Percentiles rank a stretch among this genome's conserved stretches.
phyloP scores from a whole-genome alignment of 2,797 vertebrate species.

The Emys orbicularis region DNA sequence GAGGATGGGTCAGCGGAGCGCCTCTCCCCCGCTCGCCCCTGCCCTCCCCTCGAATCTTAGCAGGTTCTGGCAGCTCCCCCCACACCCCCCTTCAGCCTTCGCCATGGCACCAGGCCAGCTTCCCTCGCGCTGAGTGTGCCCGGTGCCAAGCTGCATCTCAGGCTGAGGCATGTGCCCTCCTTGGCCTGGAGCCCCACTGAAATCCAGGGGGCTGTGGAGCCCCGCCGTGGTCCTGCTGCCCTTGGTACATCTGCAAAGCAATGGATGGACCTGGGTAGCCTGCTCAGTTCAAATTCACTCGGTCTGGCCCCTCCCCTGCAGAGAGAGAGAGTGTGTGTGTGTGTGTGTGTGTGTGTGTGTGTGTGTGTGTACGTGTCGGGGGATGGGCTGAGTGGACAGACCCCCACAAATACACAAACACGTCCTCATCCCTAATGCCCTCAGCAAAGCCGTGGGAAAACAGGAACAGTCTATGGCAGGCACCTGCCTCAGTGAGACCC shows the following conservation, averaged over 20 bases:
- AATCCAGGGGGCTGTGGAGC: neutral
- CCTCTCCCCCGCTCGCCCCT: too few species aligned
- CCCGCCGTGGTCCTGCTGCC: neutral
- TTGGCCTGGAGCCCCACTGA: neutral
- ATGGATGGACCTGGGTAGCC: neutral
- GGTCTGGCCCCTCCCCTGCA: neutral
- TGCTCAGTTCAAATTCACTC: neutral
- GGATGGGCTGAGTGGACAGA: neutral
- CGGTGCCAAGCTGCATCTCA: too few species aligned
- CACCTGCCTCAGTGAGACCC: neutral
- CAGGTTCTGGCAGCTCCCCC: too few species aligned
- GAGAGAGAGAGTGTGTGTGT: too few species aligned
- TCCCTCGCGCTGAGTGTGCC: neutral
- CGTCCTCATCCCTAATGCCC: neutral
- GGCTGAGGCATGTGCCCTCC: too few species aligned
- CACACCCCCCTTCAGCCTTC: neutral
- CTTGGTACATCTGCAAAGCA: neutral
- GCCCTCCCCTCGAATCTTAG: neutral
- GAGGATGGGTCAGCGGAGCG: neutral
- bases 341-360: neutral
- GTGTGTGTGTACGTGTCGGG: too few species aligned
- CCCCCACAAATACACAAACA: neutral
- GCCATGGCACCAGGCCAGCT: neutral
- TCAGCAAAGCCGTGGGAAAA: accelerated
- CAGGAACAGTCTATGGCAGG: too few species aligned